These are phyloP conservation scores for Luffia ferchaultella DNA, from an alignment of 2,888 invertebrate genomes.

Conservation along the genomic window DNA sequence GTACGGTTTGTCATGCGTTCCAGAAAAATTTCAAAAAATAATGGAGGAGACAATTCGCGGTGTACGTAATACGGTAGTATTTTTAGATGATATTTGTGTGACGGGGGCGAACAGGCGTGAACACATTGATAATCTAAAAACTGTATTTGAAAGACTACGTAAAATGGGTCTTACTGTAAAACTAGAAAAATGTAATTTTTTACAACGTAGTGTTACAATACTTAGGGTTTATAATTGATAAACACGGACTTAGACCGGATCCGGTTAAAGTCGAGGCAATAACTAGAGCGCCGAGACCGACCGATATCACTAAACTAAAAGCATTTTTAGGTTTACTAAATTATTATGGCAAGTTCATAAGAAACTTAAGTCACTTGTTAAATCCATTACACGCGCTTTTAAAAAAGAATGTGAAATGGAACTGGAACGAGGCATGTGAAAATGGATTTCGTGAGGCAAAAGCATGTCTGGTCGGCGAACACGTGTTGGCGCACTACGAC, in stretches of 20 bases:
- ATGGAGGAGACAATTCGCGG: background rate
- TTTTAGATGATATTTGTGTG: background rate
- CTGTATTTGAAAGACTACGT: constrained; percentile 9
- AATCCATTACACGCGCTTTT: background rate
- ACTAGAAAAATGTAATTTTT: constrained; percentile 5
- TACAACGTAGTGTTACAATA: background rate
- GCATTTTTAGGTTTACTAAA: background rate
- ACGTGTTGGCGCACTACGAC: constrained; percentile 15
- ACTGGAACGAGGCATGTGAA: constrained; percentile 4
- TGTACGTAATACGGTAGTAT: background rate
- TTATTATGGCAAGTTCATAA: background rate
- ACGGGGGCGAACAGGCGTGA: background rate
- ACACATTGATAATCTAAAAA: constrained; percentile 7
- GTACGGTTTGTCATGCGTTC: background rate
- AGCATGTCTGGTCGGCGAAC: background rate
- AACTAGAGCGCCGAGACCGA: constrained; percentile 8
- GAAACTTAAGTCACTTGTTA: background rate
- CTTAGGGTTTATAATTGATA: background rate
- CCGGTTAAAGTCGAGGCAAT: constrained; percentile 12
- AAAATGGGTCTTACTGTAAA: constrained; percentile 13
- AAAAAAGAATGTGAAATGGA: constrained; percentile 3
- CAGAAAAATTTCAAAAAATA: background rate
- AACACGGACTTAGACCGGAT: too few relatives aligned
- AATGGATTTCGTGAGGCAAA: background rate
- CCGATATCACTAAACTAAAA: background rate